phyloP scores from a whole-genome alignment of 2,113 vertebrate species.

The Pangasianodon hypophthalmus region DNA sequence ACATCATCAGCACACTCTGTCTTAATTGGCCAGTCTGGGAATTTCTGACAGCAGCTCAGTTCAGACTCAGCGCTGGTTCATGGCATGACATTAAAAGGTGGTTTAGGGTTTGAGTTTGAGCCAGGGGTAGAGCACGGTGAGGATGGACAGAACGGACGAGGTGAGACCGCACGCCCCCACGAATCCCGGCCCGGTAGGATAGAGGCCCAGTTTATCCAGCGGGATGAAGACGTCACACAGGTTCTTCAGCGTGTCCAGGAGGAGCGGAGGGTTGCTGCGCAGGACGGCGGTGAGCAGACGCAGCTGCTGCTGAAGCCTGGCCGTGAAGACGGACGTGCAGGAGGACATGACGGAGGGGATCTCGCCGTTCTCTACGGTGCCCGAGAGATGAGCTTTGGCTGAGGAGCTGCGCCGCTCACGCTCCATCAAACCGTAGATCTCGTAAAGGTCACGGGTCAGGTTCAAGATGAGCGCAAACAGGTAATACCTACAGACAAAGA shows the following conservation, averaged over 20 bases:
- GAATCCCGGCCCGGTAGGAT: slow-evolving; percentile 73
- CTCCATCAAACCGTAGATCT: slow-evolving; percentile 82
- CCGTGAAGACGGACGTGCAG: background rate
- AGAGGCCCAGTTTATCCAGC: slow-evolving; percentile 85
- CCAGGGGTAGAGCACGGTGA: slow-evolving; percentile 87
- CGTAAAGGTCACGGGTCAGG: slow-evolving; percentile 86
- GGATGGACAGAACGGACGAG: slow-evolving; percentile 86
- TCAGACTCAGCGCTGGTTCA: background rate
- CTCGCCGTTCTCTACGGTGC: slow-evolving; percentile 46
- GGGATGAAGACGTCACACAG: slow-evolving; percentile 89
- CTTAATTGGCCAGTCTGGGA: background rate
- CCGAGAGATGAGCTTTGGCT: slow-evolving; percentile 21
- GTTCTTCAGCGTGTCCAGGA: slow-evolving; percentile 87
- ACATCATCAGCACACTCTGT: background rate
- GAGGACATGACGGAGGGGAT: background rate
- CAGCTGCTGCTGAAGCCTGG: slow-evolving; percentile 70
- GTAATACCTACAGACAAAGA: slow-evolving; percentile 78
- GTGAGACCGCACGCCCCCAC: slow-evolving; percentile 86
- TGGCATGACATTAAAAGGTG: background rate
- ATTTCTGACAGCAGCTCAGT: background rate
- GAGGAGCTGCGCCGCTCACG: slow-evolving; percentile 62
- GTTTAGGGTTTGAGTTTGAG: slow-evolving; percentile 89
- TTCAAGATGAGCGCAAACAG: slow-evolving; percentile 89
- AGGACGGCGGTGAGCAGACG: slow-evolving; percentile 75
- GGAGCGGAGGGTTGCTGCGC: slow-evolving; percentile 81